phyloP scores from a whole-genome alignment of 2,888 invertebrate genomes.

The Chalcosyrphus nemorum region DNA sequence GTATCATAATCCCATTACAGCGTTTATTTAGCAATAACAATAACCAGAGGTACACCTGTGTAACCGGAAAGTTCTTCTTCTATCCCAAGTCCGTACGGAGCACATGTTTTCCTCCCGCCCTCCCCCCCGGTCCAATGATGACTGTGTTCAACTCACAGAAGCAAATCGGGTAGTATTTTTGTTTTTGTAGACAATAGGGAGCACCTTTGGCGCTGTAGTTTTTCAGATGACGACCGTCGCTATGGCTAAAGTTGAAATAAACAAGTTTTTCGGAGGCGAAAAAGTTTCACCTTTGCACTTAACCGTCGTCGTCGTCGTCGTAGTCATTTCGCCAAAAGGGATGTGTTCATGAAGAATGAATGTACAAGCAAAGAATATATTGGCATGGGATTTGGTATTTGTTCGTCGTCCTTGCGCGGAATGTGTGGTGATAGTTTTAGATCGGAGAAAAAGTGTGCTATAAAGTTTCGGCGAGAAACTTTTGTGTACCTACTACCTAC shows the following conservation, averaged over 20 bases:
- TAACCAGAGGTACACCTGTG: constrained; percentile 63
- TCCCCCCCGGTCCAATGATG: too few species aligned
- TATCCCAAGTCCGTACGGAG: neutral
- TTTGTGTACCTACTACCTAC: constrained; percentile 3
- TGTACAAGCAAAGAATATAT: constrained; percentile 20
- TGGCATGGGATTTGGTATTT: constrained; percentile 10
- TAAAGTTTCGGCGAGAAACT: neutral
- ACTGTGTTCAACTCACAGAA: too few species aligned
- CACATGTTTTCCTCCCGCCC: too few species aligned
- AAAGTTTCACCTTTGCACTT: constrained; percentile 46
- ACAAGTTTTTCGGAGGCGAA: constrained; percentile 31
- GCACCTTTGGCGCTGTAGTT: neutral
- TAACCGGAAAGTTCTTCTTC: constrained; percentile 45
- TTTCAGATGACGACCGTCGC: neutral
- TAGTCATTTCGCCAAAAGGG: constrained; percentile 48
- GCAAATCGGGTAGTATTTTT: too few species aligned
- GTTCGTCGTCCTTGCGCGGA: neutral
- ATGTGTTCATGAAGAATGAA: constrained; percentile 41
- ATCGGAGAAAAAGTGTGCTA: neutral
- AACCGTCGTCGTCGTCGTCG: constrained; percentile 38
- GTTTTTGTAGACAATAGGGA: neutral
- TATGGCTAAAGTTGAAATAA: constrained; percentile 40
- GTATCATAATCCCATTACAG: constrained; percentile 63
- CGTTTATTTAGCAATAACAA: constrained; percentile 67
- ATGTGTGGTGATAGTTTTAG: constrained; percentile 19